Evolutionary conservation across 2,113 vertebrate genomes (phyloP).

Genomic region (Zootoca vivipara): DNA sequence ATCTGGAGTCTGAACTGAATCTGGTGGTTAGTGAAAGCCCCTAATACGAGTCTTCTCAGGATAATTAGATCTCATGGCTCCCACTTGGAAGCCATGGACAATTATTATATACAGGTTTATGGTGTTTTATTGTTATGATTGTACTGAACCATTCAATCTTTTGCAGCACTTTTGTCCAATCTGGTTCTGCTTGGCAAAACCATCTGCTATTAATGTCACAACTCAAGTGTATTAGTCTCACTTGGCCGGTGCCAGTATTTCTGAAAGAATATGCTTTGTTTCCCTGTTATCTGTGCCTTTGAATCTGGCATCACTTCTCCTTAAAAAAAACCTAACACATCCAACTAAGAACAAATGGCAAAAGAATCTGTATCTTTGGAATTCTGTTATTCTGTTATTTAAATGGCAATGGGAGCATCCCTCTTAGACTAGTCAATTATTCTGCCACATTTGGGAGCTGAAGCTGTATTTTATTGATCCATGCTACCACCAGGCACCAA

Average conservation of each 20-base stretch:
- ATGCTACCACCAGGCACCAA: background rate
- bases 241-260: background rate
- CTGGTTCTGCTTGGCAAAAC: background rate
- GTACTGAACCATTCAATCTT: background rate
- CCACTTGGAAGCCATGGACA: background rate
- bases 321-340: background rate
- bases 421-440: background rate
- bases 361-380: background rate
- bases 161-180: background rate
- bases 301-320: background rate
- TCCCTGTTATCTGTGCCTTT: background rate
- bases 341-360: background rate
- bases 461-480: background rate
- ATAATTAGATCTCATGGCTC: background rate
- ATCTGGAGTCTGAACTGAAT: too few species aligned
- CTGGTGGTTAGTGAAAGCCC: too few species aligned
- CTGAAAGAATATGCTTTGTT: background rate
- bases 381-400: background rate
- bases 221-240: background rate
- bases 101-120: background rate
- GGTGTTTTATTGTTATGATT: background rate
- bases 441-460: background rate
- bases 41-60: background rate
- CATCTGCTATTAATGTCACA: background rate
- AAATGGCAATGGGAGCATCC: background rate